Base-by-base conservation (phyloP, 2,888 invertebrate species). In the Machimus atricapillus region DNA sequence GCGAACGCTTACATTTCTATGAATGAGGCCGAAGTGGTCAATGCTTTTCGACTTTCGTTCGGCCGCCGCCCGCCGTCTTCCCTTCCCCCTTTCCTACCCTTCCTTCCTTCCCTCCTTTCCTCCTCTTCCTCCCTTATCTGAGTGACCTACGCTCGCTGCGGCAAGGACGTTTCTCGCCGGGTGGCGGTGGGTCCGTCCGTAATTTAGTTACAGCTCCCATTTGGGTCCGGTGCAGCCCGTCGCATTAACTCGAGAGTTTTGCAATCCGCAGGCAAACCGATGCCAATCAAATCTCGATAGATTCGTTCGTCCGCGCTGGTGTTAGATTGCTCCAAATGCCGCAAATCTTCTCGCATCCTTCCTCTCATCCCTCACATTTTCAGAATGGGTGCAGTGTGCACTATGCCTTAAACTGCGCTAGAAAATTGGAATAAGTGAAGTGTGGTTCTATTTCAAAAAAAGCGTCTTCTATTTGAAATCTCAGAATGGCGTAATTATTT, bases 21-120 rank as follows among this genome's bases (percentile, higher is more conserved):
- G 81, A 81, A 81, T 81, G 81, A 52, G 81, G 56, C 52, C 52
- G 81, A 52, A 56, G 12, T 56, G 81, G 81, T 81, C 81, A 81
- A 81, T 56, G 56, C 52, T 81, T n/a, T 81, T 27, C 56, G 52
- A 1, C 43, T 12, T 43, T 43, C 43, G 7, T 14, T 14, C 43
- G 14, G n/a, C 34, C 34, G 78, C 3, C 43, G 43, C 12, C 12
- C 12, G 43, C 0, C 43, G 43, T 12, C 40, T 46, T 81, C 52
- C 79, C 79, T 81, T 37, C 31, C 77, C 40, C 52, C 6, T 19
- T 16, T 3, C 31, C 43, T 77, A 31, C 52, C 0, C 12, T 2
- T 14, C 40, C 31, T 81, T 34, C 79, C 52, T 19, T 16, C 31
- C 31, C 43, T 77, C 52, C 0, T 40, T 2, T 14, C 40, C 31